Evolutionary conservation across 2,113 vertebrate species (phyloP).

Genomic region (Gnathonemus longibarbis): DNA sequence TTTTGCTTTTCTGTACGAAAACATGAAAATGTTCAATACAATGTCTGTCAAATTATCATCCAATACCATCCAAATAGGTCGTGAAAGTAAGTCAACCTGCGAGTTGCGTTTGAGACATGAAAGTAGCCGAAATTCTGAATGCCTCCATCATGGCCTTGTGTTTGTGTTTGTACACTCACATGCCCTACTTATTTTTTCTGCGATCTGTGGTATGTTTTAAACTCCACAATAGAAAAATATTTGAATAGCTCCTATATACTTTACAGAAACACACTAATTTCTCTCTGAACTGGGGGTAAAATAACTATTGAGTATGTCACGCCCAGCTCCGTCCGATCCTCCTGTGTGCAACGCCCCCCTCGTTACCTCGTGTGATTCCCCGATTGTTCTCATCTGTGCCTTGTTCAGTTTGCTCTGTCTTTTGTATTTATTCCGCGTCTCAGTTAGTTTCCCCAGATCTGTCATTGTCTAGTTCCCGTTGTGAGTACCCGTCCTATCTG

Average conservation of each 20-base stretch:
- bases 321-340: too few relatives aligned
- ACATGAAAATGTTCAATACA: not conserved
- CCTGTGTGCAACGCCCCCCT: too few relatives aligned
- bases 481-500: too few relatives aligned
- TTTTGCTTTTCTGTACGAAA: not conserved
- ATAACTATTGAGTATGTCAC: not conserved
- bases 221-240: not conserved
- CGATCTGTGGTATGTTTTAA: not conserved
- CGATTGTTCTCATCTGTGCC: too few relatives aligned
- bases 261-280: not conserved
- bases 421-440: too few relatives aligned
- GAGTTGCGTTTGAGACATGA: not conserved
- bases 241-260: not conserved
- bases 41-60: not conserved
- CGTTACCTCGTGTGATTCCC: too few relatives aligned
- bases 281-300: not conserved
- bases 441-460: too few relatives aligned
- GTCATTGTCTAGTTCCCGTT: too few relatives aligned
- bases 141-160: not conserved
- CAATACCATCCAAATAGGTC: not conserved
- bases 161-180: not conserved
- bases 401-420: too few relatives aligned
- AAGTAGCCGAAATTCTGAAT: not conserved
- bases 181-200: not conserved
- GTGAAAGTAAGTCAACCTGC: not conserved